Conservation (phyloP, 2,113 vertebrate species). For the Equus quagga region DNA sequence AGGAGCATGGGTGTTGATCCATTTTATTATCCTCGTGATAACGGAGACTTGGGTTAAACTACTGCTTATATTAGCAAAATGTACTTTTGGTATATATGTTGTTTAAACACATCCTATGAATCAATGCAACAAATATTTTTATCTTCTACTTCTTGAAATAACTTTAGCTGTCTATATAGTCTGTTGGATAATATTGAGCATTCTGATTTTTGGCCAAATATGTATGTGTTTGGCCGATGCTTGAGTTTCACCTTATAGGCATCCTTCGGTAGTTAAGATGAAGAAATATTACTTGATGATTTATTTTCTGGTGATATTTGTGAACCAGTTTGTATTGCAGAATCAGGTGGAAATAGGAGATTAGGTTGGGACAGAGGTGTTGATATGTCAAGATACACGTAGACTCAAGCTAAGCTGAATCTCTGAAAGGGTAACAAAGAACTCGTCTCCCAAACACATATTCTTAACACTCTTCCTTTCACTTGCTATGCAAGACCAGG, state of each 20-base stretch:
- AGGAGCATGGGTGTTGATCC: background rate
- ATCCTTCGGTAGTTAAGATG: background rate
- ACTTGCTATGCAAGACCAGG: background rate
- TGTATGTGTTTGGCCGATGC: background rate
- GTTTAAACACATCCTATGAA: background rate
- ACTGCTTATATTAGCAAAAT: background rate
- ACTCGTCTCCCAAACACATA: background rate
- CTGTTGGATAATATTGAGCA: background rate
- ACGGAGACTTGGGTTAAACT: background rate
- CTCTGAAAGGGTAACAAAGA: background rate
- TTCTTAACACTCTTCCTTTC: slow-evolving; percentile 5
- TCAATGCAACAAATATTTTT: background rate
- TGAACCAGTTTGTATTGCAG: background rate
- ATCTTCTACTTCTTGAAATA: background rate
- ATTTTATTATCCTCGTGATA: slow-evolving; percentile 18
- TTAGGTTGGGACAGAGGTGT: background rate
- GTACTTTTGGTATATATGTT: background rate
- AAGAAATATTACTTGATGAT: background rate
- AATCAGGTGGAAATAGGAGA: background rate
- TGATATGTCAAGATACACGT: background rate
- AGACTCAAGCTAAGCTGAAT: background rate
- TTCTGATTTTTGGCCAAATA: background rate
- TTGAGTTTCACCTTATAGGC: background rate
- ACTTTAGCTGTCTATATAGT: background rate
- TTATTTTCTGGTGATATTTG: background rate